A percentile compares a stretch with the other conserved stretches of the same genome.
These are phyloP conservation scores for Paradisaea rubra DNA, from an alignment of 2,113 vertebrate species.

Conservation along the genomic window DNA sequence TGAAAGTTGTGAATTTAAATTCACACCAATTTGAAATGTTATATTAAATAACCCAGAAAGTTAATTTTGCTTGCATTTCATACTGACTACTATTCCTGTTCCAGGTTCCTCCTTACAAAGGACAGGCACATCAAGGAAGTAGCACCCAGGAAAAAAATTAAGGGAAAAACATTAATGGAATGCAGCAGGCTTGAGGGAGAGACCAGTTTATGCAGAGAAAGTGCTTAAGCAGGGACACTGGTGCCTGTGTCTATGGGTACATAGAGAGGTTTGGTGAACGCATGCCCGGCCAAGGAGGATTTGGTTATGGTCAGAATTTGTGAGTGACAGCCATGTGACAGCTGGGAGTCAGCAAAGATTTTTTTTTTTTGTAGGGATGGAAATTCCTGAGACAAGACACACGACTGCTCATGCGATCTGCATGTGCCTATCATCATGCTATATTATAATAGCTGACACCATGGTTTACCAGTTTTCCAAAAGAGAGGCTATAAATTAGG, in stretches of 20 bases:
- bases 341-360: constrained; percentile 46
- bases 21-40: neutral
- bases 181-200: neutral
- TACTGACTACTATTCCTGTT: neutral
- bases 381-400: constrained; percentile 35
- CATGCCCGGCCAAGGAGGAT: neutral
- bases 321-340: constrained; percentile 61
- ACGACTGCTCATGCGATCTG: constrained; percentile 24
- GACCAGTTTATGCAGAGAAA: neutral
- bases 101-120: neutral
- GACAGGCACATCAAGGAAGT: neutral
- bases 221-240: neutral
- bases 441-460: constrained; percentile 58
- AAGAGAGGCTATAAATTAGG: constrained; percentile 49
- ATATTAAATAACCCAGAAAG: neutral
- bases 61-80: neutral
- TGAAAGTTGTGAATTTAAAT: neutral
- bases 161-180: neutral
- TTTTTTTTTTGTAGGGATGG: neutral
- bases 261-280: neutral
- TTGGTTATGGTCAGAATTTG: constrained; percentile 57
- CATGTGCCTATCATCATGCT: constrained; percentile 31
- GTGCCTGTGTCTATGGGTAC: neutral
- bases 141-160: neutral
- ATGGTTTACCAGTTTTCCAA: constrained; percentile 41